Evolutionary conservation across 2,888 invertebrate genomes (phyloP), one percentile per base, ranked within the genome.

Genomic region (Drosophila limbata): DNA sequence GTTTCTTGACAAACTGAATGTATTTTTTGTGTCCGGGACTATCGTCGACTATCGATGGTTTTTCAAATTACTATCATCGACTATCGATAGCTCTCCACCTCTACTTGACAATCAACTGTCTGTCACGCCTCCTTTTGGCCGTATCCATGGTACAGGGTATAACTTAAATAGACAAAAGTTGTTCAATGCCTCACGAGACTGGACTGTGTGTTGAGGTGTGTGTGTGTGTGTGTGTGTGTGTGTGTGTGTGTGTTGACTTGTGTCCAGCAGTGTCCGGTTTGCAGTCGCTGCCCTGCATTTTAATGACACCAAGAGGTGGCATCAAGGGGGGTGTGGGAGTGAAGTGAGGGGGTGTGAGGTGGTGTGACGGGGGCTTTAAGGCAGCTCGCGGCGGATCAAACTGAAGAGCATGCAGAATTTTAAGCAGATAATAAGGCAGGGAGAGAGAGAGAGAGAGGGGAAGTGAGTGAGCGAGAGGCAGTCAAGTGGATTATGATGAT

Each of bases 401-500:
- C 59, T 61, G 70, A 53, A 48, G 31, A 45, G 65, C 82, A 52
- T 51, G 52, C 50, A 40, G 84, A 80, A 84, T 84, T 81, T 81
- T 62, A 84, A 84, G 68, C 64, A 81, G 77, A 40, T 62, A 31
- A 28, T 17, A 3, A 37, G 28, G 4, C 37, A 4, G 65, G 11
- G 4, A n/a, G 9, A 3, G 5, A 31, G 0, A 17, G 11, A 1
- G 11, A 6, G 25, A 48, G 31, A 2, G 48, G 0, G 25, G 0
- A 21, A 4, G 28, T 0, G 25, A 25, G n/a, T 1, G 17, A 10
- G 48, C 0, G 17, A 28, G 15, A 47, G 39, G 63, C 65, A 56
- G 17, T 42, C 66, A 64, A 69, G 63, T 77, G 81, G 81, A 67
- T 77, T 79, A 79, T 79, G 78, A 75, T 65, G 83, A 53, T 65